Conservation (phyloP, 2,888 invertebrate species). For the Gryllus longicercus region DNA sequence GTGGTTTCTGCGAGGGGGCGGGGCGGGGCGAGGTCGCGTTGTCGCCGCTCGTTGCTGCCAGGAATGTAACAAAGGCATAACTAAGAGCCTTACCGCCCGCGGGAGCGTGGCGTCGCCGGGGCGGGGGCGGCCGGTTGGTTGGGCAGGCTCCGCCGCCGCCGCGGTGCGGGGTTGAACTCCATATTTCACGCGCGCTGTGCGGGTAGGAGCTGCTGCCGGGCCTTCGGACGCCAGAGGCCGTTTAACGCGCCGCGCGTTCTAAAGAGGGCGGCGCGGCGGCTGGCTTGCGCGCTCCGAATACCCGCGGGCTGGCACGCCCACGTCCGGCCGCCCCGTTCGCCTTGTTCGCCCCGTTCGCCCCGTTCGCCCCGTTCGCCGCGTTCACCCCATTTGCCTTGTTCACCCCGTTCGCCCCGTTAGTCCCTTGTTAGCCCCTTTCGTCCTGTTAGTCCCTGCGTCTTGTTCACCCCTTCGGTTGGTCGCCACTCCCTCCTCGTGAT, state of each 20-base stretch:
- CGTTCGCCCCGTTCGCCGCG: too few relatives aligned
- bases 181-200: not conserved
- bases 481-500: too few relatives aligned
- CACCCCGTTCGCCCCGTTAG: too few relatives aligned
- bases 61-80: slow-evolving; percentile 17
- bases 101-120: not conserved
- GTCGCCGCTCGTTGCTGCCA: slow-evolving; percentile 17
- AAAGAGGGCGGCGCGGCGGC: not conserved
- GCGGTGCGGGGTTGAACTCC: not conserved
- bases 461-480: too few relatives aligned
- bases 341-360: too few relatives aligned
- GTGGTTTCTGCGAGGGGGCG: not conserved
- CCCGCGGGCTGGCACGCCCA: too few relatives aligned
- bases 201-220: too few relatives aligned
- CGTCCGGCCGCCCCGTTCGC: too few relatives aligned
- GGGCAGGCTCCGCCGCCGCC: not conserved
- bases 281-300: too few relatives aligned
- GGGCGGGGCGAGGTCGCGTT: not conserved
- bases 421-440: too few relatives aligned
- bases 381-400: too few relatives aligned
- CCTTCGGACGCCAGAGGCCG: not conserved
- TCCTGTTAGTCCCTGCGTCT: too few relatives aligned
- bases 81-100: slow-evolving; percentile 17
- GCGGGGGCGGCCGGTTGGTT: not conserved
- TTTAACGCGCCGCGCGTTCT: not conserved